phyloP scores from a whole-genome alignment of 2,113 vertebrate genomes.

The Terrapene triunguis region DNA sequence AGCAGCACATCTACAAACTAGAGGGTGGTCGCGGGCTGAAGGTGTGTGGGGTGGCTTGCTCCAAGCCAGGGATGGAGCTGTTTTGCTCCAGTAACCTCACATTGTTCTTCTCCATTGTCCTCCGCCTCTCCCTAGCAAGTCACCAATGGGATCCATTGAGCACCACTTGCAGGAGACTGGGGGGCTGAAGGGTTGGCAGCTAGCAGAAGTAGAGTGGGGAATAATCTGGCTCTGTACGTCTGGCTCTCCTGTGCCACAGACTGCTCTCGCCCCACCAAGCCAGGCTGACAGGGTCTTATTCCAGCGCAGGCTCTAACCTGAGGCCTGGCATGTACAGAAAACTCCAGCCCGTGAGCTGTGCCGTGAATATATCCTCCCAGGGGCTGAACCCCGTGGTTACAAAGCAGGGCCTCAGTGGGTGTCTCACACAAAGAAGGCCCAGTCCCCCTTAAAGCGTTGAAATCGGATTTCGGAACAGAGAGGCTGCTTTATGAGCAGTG shows the following conservation, averaged over 20 bases:
- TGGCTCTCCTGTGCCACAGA: not conserved
- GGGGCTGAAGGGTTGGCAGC: slow-evolving; percentile 1
- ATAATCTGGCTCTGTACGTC: slow-evolving; percentile 18
- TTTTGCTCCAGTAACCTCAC: slow-evolving; percentile 34
- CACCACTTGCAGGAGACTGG: not conserved
- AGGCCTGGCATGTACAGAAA: not conserved
- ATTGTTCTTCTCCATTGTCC: not conserved
- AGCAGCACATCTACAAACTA: not conserved
- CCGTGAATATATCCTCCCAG: not conserved
- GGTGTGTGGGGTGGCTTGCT: too few species aligned
- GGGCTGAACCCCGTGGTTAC: not conserved
- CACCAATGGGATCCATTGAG: slow-evolving; percentile 54
- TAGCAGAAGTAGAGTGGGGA: slow-evolving; percentile 15
- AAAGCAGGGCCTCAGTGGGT: not conserved
- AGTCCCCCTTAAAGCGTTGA: accelerated
- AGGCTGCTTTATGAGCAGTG: not conserved
- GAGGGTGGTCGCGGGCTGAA: not conserved
- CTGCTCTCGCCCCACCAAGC: not conserved
- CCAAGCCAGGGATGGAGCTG: not conserved
- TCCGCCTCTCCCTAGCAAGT: not conserved
- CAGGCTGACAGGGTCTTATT: not conserved
- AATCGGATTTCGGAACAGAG: not conserved
- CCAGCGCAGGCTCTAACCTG: not conserved
- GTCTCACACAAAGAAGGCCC: not conserved
- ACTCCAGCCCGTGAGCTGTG: not conserved